Evolutionary conservation across 2,888 invertebrate species (phyloP), one percentile per base, ranked within the genome.

Genomic region (Cryptops parisi): DNA sequence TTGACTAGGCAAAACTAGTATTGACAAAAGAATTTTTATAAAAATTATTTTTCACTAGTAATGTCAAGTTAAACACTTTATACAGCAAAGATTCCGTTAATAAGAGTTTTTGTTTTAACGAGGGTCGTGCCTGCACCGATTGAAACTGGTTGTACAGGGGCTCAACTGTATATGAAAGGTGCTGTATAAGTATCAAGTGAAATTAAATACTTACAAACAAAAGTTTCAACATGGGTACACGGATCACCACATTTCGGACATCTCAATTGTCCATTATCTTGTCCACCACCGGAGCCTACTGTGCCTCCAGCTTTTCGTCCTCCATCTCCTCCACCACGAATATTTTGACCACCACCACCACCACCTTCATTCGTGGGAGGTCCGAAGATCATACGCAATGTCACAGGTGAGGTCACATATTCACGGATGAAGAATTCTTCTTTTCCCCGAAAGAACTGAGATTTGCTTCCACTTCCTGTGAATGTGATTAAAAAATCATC

Each of bases 211-310:
- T 74, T 67, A 77, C 90, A 89, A 63, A 94, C 91, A 74, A 94
- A 93, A 2, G 93, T 93, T 72, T 93, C 93, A 55, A 94, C 91
- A 70, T 93, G 90, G 2, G 90, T 89, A 71, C 93, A 94, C n/a
- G 91, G 88, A 70, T 90, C 90, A 1, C 91, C 91, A 70, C 96
- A 96, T 70, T 93, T 93, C 2, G 94, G 94, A 66, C 96, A 96
- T n/a, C 64, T 60, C 51, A 70, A 63, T 43, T 64, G 64, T 5
- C 51, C 25, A 17, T 56, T 25, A 49, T 55, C 26, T 43, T 61
- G 53, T 22, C 55, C 52, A 63, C 81, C 81, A 49, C 76, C 74
- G 58, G 75, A 72, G 60, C 78, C 74, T 55, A 76, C 67, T 25
- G 70, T 65, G 44, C 60, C 58, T 4, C 61, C 59, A 9, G 60